Evolutionary conservation across 2,113 vertebrate genomes (phyloP).

Genomic region (Hoplias malabaricus): DNA sequence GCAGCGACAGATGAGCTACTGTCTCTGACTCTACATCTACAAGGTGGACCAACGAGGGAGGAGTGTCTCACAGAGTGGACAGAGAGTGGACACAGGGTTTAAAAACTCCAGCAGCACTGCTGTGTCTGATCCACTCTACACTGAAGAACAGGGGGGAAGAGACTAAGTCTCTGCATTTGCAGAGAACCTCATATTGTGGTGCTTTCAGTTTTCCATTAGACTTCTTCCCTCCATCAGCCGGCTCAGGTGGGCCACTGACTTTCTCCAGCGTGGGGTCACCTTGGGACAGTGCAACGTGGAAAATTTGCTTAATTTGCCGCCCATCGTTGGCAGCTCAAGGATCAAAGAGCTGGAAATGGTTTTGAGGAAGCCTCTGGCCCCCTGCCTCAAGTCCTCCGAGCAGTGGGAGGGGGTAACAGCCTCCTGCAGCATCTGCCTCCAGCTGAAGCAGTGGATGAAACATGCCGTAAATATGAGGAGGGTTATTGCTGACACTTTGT

Average conservation of each 20-base stretch:
- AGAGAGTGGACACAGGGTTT: no score
- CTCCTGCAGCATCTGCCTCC: not conserved
- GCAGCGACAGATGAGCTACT: no score
- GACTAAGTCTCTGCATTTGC: no score
- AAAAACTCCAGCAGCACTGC: no score
- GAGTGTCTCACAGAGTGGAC: no score
- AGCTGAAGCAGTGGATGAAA: not conserved
- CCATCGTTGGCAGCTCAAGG: slow-evolving; percentile 73
- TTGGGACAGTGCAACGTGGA: slow-evolving; percentile 68
- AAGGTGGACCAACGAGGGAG: no score
- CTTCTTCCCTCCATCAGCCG: not conserved
- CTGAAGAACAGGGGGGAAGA: no score
- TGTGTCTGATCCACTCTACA: no score
- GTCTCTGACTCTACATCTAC: no score
- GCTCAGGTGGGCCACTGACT: slow-evolving; percentile 42
- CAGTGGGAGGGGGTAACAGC: not conserved
- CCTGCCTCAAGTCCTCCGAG: not conserved
- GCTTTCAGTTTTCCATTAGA: not conserved
- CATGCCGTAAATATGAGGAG: not conserved
- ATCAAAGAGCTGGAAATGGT: slow-evolving; percentile 76
- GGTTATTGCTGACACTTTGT: not conserved
- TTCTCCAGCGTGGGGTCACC: slow-evolving; percentile 58
- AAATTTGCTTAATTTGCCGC: slow-evolving; percentile 79
- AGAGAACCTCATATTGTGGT: no score
- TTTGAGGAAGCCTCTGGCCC: slow-evolving; percentile 11